Conservation (phyloP, 1,140 invertebrate species). For the Apis florea region DNA sequence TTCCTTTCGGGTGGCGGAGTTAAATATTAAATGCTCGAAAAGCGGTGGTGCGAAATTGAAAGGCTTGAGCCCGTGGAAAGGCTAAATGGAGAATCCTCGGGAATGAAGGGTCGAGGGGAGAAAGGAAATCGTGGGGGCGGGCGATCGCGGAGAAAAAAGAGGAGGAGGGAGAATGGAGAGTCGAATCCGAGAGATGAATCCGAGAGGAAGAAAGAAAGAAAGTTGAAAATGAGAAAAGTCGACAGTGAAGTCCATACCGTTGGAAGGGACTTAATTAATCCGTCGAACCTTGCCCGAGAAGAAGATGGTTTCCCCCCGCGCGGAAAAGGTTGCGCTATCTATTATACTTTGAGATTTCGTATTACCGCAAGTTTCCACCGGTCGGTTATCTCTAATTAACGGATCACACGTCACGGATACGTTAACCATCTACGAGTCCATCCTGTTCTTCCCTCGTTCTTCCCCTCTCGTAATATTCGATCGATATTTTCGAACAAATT, state of each 20-base stretch:
- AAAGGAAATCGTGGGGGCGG: conserved; percentile 44
- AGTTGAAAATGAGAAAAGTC: conserved; percentile 63
- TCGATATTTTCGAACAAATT: too few species aligned
- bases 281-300: conserved; percentile 47
- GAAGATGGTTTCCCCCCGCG: conserved; percentile 29
- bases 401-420: background rate
- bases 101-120: conserved; percentile 43
- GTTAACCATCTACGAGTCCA: too few species aligned
- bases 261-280: conserved; percentile 66
- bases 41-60: conserved; percentile 71
- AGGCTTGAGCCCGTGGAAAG: conserved; percentile 55
- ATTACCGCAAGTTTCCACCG: background rate
- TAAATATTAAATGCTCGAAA: conserved; percentile 77
- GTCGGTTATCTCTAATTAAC: background rate
- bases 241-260: conserved; percentile 63
- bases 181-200: conserved; percentile 52
- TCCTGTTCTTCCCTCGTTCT: too few species aligned
- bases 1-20: conserved; percentile 58
- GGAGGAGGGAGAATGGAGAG: conserved; percentile 27
- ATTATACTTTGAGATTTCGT: conserved; percentile 52
- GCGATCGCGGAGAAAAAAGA: conserved; percentile 25
- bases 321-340: conserved; percentile 50
- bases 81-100: conserved; percentile 57
- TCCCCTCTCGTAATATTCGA: too few species aligned
- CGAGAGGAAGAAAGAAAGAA: conserved; percentile 40